Evolutionary conservation across 2,888 invertebrate species (phyloP), one percentile per base, ranked within the genome.

Genomic region (Scotopteryx bipunctaria): DNA sequence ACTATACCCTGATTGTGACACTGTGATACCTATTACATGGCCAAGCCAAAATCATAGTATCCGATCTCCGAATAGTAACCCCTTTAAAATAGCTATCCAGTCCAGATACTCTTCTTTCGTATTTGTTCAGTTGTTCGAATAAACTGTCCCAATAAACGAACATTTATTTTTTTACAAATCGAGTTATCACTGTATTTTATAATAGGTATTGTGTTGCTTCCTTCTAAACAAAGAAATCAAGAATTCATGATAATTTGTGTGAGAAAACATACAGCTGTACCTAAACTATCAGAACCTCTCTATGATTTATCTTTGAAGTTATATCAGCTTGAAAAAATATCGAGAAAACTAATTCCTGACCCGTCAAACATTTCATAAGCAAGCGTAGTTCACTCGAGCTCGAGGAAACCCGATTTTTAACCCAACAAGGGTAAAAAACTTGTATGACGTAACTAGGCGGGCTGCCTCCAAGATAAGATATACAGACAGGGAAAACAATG

Each of bases 331-430:
- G 57, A 63, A 60, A 69, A 71, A 69, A 73, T 71, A 71, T 64
- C 53, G 55, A 51, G 60, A 72, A 81, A 83, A 81, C 76, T 81
- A 84, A 85, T 85, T 82, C 69, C 75, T 77, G 76, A 76, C 73
- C 75, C 76, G 81, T 84, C 86, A 83, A 86, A 85, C 85, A 83
- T 83, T 83, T 85, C 81, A 85, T 78, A 79, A 83, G 75, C 81
- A 82, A 79, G 59, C 61, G 59, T 57, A 66, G 70, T 68, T 69
- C 69, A 71, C 65, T 71, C 67, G 69, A 67, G 71, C 70, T 69
- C 66, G 63, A 71, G 11, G 70, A 67, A 71, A 73, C 79, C 73
- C 71, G 74, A 79, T 82, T 81, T 83, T 78, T 75, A 73, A 71
- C 66, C 67, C 66, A 70, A 62, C 61, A 64, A 52, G 66, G 71